phyloP scores from a whole-genome alignment of 2,797 vertebrate species.

The Smutsia temminckii region DNA sequence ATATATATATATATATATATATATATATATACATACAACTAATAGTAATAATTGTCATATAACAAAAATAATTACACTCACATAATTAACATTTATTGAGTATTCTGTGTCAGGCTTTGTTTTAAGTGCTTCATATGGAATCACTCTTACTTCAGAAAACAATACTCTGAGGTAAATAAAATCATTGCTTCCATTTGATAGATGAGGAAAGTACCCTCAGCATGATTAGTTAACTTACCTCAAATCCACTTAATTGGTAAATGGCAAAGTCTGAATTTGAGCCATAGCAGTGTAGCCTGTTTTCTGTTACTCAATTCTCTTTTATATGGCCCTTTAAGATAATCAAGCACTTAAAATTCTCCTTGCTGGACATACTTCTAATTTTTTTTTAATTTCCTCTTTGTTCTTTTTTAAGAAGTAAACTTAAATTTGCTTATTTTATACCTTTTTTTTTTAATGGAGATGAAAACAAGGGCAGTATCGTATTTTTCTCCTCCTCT shows the following conservation, averaged over 20 bases:
- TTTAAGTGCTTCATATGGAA: background rate
- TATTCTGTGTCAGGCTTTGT: background rate
- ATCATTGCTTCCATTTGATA: background rate
- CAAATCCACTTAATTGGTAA: background rate
- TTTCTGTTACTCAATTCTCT: background rate
- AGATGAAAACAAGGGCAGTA: background rate
- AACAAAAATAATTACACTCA: background rate
- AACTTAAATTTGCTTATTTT: conserved; percentile 28
- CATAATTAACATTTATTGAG: background rate
- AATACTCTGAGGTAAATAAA: background rate
- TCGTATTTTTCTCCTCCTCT: conserved; percentile 21
- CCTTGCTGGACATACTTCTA: background rate
- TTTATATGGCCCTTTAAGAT: background rate
- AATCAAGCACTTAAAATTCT: background rate
- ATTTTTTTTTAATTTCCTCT: background rate
- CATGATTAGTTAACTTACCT: background rate
- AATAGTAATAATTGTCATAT: background rate
- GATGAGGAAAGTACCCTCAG: background rate
- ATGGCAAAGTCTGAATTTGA: background rate
- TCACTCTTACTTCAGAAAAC: background rate
- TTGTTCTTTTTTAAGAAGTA: background rate
- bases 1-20: no score
- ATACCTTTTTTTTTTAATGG: background rate
- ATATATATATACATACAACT: background rate
- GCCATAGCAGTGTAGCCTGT: background rate